Percentiles rank a stretch among this genome's conserved stretches.
phyloP scores from a whole-genome alignment of 2,888 invertebrate species.

The Bembecia ichneumoniformis region DNA sequence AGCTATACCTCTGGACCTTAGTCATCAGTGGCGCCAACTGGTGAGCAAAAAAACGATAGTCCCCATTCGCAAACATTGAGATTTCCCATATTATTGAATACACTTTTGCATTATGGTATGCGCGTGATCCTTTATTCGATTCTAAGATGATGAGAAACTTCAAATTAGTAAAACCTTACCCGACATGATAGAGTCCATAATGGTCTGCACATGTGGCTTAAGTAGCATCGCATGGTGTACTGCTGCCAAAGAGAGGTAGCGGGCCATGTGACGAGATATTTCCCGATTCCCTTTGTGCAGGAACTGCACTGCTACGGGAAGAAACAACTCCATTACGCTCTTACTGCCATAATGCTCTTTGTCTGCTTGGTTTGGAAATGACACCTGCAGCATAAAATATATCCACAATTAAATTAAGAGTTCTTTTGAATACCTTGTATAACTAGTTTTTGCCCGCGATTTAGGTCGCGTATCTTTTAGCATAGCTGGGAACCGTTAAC shows the following conservation, averaged over 20 bases:
- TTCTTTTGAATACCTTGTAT: no score
- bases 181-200: constrained; percentile 91
- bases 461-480: no score
- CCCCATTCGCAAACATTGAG: no score
- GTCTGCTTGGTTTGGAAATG: constrained; percentile 57
- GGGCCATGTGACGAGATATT: constrained; percentile 89
- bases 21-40: no score
- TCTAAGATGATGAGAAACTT: not conserved
- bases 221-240: constrained; percentile 90
- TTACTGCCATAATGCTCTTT: constrained; percentile 75
- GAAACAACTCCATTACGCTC: constrained; percentile 82
- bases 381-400: constrained; percentile 34
- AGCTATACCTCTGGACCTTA: no score
- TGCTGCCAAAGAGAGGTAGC: constrained; percentile 92
- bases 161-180: constrained; percentile 55
- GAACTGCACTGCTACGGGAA: constrained; percentile 93
- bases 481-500: no score
- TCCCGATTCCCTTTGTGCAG: constrained; percentile 92
- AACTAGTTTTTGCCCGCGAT: no score
- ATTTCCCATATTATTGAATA: not conserved
- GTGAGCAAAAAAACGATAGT: no score
- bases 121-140: not conserved
- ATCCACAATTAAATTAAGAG: no score
- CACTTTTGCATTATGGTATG: constrained; percentile 1
- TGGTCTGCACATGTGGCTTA: constrained; percentile 89